These are phyloP conservation scores for Rutilus rutilus DNA, from an alignment of 2,113 vertebrate genomes.

Conservation along the genomic window DNA sequence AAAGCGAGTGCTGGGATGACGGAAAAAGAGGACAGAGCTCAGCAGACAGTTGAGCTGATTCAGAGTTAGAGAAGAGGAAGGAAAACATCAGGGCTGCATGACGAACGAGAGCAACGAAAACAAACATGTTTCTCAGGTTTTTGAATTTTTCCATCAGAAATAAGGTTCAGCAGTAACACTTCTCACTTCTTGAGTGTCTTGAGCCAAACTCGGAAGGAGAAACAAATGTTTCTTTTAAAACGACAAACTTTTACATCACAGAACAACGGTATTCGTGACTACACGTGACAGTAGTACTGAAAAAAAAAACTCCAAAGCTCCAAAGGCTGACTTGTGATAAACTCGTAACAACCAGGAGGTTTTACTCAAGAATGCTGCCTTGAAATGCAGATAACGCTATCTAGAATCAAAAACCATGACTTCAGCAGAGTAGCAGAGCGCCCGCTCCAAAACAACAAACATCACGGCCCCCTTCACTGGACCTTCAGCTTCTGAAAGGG, in stretches of 20 bases:
- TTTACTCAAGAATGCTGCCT: slow-evolving; percentile 9
- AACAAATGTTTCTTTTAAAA: neutral
- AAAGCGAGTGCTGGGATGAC: neutral
- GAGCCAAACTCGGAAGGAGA: neutral
- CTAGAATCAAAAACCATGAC: slow-evolving; percentile 25
- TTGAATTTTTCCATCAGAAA: neutral
- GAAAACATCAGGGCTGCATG: slow-evolving; percentile 35
- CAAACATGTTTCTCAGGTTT: neutral
- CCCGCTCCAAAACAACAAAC: neutral
- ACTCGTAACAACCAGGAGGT: neutral
- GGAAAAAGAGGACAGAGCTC: slow-evolving; percentile 7
- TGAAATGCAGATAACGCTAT: slow-evolving; percentile 45
- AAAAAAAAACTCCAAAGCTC: neutral
- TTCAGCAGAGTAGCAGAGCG: neutral
- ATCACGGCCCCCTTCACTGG: neutral
- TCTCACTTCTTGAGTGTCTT: neutral
- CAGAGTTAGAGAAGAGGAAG: neutral
- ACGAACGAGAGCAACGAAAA: neutral
- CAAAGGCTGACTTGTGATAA: neutral
- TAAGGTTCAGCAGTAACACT: neutral
- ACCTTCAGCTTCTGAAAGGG: neutral
- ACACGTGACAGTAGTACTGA: neutral
- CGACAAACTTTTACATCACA: neutral
- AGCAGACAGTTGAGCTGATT: neutral
- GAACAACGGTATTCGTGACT: neutral